Evolutionary conservation across 2,113 vertebrate genomes (phyloP).

Genomic region (Vidua macroura): DNA sequence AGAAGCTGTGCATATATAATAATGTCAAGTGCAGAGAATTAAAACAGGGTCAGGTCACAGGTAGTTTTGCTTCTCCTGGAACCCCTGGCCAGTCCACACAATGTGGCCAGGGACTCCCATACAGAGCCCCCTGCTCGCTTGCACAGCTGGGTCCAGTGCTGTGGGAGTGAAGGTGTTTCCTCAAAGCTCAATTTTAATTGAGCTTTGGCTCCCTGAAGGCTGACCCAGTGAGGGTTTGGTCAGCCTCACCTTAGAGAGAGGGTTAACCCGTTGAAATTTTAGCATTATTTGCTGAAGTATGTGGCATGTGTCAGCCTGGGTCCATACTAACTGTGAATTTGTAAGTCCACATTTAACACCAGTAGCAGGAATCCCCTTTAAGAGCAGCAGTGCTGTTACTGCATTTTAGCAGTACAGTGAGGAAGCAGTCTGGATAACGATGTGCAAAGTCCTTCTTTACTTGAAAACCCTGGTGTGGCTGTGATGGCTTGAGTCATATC

Average conservation of each 20-base stretch:
- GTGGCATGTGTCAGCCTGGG: neutral
- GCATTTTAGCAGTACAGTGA: neutral
- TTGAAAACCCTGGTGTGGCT: neutral
- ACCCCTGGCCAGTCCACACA: neutral
- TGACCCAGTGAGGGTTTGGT: neutral
- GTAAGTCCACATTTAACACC: neutral
- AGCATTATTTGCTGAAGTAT: neutral
- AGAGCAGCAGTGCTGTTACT: neutral
- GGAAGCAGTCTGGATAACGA: neutral
- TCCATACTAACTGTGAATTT: neutral
- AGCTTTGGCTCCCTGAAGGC: neutral
- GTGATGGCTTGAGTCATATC: neutral
- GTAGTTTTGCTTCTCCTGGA: neutral
- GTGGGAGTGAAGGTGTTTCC: neutral
- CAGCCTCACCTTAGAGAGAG: neutral
- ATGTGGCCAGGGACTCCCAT: accelerated
- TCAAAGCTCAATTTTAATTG: neutral
- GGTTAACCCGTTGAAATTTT: neutral
- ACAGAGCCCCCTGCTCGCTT: accelerated
- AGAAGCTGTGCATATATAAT: neutral
- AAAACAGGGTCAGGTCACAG: neutral
- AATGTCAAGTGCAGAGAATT: neutral
- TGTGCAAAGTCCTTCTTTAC: neutral
- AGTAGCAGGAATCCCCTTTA: neutral
- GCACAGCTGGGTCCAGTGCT: neutral